Percentiles rank a stretch among this genome's conserved stretches.
phyloP scores from a whole-genome alignment of 2,888 invertebrate genomes.

The Limenitis camilla region DNA sequence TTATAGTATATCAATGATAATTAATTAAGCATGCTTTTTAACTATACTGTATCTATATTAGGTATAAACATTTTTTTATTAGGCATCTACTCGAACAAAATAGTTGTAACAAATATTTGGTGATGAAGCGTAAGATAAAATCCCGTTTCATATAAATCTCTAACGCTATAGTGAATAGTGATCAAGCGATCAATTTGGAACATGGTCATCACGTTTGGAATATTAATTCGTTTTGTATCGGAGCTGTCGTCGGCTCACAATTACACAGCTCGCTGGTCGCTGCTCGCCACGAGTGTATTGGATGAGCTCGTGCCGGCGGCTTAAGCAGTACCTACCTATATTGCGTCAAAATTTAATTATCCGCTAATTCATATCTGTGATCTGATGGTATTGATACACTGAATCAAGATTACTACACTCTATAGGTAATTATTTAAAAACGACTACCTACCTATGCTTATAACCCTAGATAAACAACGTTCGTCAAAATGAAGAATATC shows the following conservation, averaged over 20 bases:
- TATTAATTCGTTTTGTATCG: constrained; percentile 10
- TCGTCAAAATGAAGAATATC: too few species aligned
- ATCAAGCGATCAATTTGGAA: constrained; percentile 7
- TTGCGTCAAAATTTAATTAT: constrained; percentile 56
- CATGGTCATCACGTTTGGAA: constrained; percentile 9
- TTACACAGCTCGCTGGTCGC: constrained; percentile 51
- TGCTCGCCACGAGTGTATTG: too few species aligned
- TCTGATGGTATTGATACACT: too few species aligned
- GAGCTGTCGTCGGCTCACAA: constrained; percentile 38
- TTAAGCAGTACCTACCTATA: too few species aligned
- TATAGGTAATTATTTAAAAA: too few species aligned
- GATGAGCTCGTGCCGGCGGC: too few species aligned
- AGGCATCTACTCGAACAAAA: background rate
- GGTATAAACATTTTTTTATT: background rate
- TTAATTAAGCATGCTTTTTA: too few species aligned
- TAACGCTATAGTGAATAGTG: constrained; percentile 4
- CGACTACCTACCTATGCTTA: too few species aligned
- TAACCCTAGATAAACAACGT: too few species aligned
- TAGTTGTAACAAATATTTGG: background rate
- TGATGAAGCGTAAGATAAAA: background rate
- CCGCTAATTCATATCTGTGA: constrained; percentile 49
- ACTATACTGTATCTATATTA: background rate
- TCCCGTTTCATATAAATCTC: background rate
- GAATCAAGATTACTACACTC: too few species aligned
- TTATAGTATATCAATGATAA: too few species aligned